Percentiles rank a stretch among this genome's conserved stretches.
Conservation (phyloP, 2,888 invertebrate species). For the Agriopis aurantiaria region DNA sequence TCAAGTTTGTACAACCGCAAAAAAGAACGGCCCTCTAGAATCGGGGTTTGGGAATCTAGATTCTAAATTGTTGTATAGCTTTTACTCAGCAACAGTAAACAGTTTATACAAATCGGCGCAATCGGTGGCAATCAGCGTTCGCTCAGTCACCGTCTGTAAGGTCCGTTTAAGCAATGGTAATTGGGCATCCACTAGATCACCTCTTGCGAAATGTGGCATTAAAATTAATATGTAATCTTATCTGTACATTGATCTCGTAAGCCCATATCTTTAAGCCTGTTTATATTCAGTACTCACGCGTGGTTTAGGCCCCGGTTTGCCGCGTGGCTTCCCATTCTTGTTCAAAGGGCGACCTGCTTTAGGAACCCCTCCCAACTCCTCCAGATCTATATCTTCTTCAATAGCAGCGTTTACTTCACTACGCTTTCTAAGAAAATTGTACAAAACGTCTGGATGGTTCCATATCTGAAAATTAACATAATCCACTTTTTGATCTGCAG, state of each 20-base stretch:
- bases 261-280: neutral
- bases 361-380: constrained; percentile 89
- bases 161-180: neutral
- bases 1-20: neutral
- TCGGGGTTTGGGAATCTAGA: neutral
- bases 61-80: neutral
- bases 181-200: neutral
- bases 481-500: neutral
- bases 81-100: neutral
- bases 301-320: constrained; percentile 54
- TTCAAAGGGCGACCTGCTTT: constrained; percentile 73
- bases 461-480: constrained; percentile 88
- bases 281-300: constrained; percentile 54
- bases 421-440: constrained; percentile 94
- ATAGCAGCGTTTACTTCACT: constrained; percentile 90
- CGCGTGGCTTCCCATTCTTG: constrained; percentile 49
- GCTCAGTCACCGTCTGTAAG: too few relatives aligned
- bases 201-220: neutral
- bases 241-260: too few relatives aligned
- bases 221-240: neutral
- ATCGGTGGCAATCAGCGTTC: too few relatives aligned
- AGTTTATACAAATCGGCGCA: neutral
- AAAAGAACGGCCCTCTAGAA: neutral
- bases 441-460: constrained; percentile 97
- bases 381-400: constrained; percentile 92